Evolutionary conservation across 2,797 vertebrate species (phyloP), one percentile per base, ranked within the genome.

Genomic region (Cryptoprocta ferox): DNA sequence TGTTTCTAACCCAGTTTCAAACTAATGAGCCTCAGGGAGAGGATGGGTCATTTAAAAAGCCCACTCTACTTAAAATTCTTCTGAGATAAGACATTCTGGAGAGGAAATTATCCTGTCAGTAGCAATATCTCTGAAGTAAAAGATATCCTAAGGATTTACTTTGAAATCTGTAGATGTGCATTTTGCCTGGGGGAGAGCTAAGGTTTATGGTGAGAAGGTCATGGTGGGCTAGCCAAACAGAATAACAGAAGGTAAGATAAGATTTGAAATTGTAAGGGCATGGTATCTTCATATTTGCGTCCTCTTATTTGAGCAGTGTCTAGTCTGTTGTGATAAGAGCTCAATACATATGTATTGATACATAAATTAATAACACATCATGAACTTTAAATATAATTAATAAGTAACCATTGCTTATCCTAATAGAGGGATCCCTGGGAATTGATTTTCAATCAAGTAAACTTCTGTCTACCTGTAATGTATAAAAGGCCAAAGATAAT

Each of bases 11-110:
- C 28, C 59, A 59, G 5, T 92, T 76, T 91, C 18, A 21, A 92
- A 92, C 71, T 32, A 71, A 1, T 56, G 16, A 94, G 75, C 56
- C 50, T 75, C 24, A 48, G 63, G 79, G 70, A 87, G 13, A 84
- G 19, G 26, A 68, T 83, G 42, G 39, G 68, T 93, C 78, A 61
- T 87, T 82, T 59, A 85, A n/a, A n/a, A n/a, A 82, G 3, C 16
- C 32, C 32, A 59, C 6, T n/a, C 53, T 79, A 88, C 59, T 96
- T 96, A 96, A 96, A 76, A 93, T 97, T 95, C 45, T 92, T 94
- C 56, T 75, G 70, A 90, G 89, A 91, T 80, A 94, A 85, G 61
- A 85, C 53, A 73, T 63, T 66, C 63, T 24, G 14, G 6, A 86
- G 26, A 89, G 92, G 73, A 95, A 93, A 93, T 80, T 63, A 86